Base-by-base conservation (phyloP, 2,797 vertebrate species). In the Gallinago stenura region DNA sequence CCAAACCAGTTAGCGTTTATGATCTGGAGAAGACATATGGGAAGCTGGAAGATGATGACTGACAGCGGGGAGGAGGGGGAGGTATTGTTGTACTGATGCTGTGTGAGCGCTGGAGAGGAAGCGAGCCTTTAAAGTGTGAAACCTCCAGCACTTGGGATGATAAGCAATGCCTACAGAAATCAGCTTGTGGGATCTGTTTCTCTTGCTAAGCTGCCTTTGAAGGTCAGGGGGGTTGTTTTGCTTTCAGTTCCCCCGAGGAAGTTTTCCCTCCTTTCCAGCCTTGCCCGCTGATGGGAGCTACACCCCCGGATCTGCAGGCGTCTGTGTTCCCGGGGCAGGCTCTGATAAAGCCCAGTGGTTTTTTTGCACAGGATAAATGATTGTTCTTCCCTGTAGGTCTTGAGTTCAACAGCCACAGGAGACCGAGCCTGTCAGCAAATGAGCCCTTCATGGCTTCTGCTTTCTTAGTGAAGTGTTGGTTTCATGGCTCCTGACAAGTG, bases 161-260 rank as follows among this genome's bases (percentile, higher is more conserved):
- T 77, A 97, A 96, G 78, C 70, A 60, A 66, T 82, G 90, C 78
- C 81, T 89, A 62, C 87, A 93, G 81, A 95, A 89, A 92, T 92
- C 89, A 83, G 66, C 46, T n/a, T 82, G 81, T 80, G 83, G 60
- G 70, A 92, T 96, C 95, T 94, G 57, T 78, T 89, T 70, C 65
- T 87, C 39, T 85, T 77, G 39, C 80, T 81, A 93, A 88, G 56
- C 62, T 79, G 77, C 61, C 81, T 96, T 93, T 93, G 90, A 95
- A 96, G 87, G 53, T 3, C 68, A 39, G 79, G 25, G 53, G 80
- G 33, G 22, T 26, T 87, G 62, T 62, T 94, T 83, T 84, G 28
- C 75, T 73, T 73, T 73, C 33, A 64, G 15, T 62, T 73, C 46
- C 60, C 81, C 21, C 0, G 6, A 45, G 86, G 81, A 77, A 64